Base-by-base conservation (phyloP, 2,113 vertebrate genomes). In the Calidris pygmaea region DNA sequence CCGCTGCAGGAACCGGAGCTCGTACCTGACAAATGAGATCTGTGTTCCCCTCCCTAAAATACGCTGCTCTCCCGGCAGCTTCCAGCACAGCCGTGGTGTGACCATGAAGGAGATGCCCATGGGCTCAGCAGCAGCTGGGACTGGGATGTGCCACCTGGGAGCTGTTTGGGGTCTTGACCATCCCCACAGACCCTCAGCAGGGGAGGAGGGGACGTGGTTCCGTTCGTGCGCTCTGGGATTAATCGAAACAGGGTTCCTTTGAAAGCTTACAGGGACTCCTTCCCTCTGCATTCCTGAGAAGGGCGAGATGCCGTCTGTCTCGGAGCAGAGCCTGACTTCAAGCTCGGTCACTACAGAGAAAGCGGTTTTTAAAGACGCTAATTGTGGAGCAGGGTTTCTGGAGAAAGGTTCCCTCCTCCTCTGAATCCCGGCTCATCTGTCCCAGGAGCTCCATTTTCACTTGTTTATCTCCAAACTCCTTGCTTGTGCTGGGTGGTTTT, bases 31-130 rank as follows among this genome's bases (percentile, higher is more conserved):
- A 14, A 6, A 9, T 7, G 1, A 11, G 41, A 34, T 21, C 50
- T 41, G 26, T 7, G 0, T 63, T 32, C 5, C 1, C 41, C 39
- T 41, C 10, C 29, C 48, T 17, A 17, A 45, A 23, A 9, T 10
- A 2, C 0, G 6, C 43, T 10, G 50, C 47, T 47, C 26, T 30
- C 11, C 1, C 10, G 1, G 7, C 10, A 3, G 59, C 52, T 79
- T 12, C 68, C 30, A 18, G 37, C 3, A 1, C 5, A 1, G 30
- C 23, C 7, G 0, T 5, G 65, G 8, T 3, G 3, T 1, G 43
- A 19, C 35, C 6, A 0, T 0, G 60, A 32, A 9, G 18, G 79
- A 23, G 24, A 5, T 1, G 21, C 56, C 35, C 2, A 32, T 4
- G 29, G 29, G 59, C 8, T 12, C 32, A 12, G 27, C 29, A 7